Base-by-base conservation (phyloP, 2,888 invertebrate genomes). In the Anoncus sp. region DNA sequence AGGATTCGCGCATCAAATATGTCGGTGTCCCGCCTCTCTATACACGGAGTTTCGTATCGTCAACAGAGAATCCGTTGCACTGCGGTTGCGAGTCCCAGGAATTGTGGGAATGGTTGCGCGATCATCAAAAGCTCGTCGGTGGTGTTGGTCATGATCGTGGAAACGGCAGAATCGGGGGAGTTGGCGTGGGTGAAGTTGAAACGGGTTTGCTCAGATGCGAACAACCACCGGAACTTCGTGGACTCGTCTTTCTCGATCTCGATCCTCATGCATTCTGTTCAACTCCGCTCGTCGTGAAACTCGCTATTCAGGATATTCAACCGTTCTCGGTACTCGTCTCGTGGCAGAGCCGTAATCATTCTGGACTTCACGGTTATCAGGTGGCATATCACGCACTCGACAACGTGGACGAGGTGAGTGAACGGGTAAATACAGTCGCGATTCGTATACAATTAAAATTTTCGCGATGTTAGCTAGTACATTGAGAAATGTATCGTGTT, bases 51-150 rank as follows among this genome's bases (percentile, higher is more conserved):
- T 75, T 47, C 51, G 63, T 74, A 12, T 70, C 73, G 72, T 81
- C 88, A 84, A 55, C 93, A 97, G 97, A 97, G 89, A 98, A 98
- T 92, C 98, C 98, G 47, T 92, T 98, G 85, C 95, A 95, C 80
- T 98, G 98, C 91, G 96, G 96, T 87, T 98, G 98, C 91, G 97
- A 97, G 90, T 95, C 97, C 73, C 96, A 97, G 91, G 97, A 97
- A 89, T 93, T 98, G 62, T 97, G 98, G 97, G 96, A 96, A 92
- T 98, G 98, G 98, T 93, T 98, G 89, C 94, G 96, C 87, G 96
- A 97, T 90, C 97, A 98, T 92, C 94, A 95, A 87, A 97, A 97
- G 92, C 93, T 96, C 77, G 92, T 96, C 18, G 88, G 92, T 76
- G 93, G 94, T 82, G 93, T 93, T 83, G 94, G 94, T 86, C 91